These are phyloP conservation scores for Oncopodura yosiiana DNA, from an alignment of 1,140 invertebrate species.

Conservation along the genomic window DNA sequence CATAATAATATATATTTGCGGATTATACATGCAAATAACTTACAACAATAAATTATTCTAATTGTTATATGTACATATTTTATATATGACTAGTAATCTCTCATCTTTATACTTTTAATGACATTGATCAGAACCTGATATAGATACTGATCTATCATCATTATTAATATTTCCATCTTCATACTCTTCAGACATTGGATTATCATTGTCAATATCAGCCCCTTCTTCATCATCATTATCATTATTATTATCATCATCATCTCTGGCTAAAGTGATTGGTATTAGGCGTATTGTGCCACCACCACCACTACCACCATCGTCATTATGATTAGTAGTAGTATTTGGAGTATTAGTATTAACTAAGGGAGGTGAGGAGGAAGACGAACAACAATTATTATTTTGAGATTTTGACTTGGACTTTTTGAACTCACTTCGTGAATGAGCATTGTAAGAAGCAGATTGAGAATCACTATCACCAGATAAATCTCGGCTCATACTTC, in stretches of 20 bases:
- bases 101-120: no score
- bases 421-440: conserved; percentile 23
- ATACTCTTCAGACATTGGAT: no score
- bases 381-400: not conserved
- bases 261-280: no score
- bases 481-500: conserved; percentile 49
- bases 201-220: not conserved
- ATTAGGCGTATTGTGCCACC: conserved; percentile 6
- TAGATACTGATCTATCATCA: no score
- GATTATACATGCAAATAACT: no score
- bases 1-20: no score
- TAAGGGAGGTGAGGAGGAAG: conserved; percentile 7
- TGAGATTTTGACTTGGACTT: not conserved
- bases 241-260: no score
- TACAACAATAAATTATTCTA: no score
- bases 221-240: conserved; percentile 6
- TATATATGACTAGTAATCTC: no score
- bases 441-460: conserved; percentile 15
- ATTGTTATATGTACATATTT: no score
- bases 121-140: no score
- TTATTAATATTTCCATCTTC: no score
- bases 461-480: conserved; percentile 32
- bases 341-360: conserved; percentile 2
- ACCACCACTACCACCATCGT: conserved; percentile 8
- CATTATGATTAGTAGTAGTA: not conserved